Conservation (phyloP, 2,888 invertebrate genomes). For the Lampropteryx suffumata region DNA sequence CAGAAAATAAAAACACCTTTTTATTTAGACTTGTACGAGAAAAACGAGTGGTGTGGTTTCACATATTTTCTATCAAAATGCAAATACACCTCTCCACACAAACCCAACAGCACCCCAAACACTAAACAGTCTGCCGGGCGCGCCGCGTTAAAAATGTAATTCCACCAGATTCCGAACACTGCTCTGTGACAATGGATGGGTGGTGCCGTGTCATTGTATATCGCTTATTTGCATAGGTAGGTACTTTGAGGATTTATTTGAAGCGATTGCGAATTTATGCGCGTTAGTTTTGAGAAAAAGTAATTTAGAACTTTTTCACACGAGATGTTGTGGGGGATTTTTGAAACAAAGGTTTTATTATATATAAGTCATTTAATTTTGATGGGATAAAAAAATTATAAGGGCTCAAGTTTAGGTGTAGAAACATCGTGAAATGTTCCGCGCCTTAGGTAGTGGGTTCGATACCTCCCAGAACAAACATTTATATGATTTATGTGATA, state of each 20-base stretch:
- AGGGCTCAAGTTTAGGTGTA: too few relatives aligned
- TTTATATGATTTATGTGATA: too few relatives aligned
- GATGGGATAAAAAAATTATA: too few relatives aligned
- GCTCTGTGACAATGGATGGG: slow-evolving; percentile 21
- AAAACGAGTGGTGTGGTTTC: background rate
- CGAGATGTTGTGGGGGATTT: too few relatives aligned
- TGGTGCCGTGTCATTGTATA: slow-evolving; percentile 17
- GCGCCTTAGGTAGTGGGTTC: too few relatives aligned
- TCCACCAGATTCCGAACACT: slow-evolving; percentile 20
- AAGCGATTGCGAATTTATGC: slow-evolving; percentile 1
- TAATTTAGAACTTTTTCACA: background rate
- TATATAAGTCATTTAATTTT: too few relatives aligned
- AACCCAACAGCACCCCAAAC: slow-evolving; percentile 5
- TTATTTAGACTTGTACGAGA: background rate
- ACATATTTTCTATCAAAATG: slow-evolving; percentile 11
- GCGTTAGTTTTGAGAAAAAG: background rate
- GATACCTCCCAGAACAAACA: too few relatives aligned
- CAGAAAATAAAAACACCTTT: too few relatives aligned
- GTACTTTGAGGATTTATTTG: slow-evolving; percentile 11
- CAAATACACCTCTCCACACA: slow-evolving; percentile 17
- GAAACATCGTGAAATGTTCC: too few relatives aligned
- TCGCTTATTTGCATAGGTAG: slow-evolving; percentile 21
- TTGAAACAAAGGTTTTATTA: too few relatives aligned
- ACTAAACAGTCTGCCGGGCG: slow-evolving; percentile 9
- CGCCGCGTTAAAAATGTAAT: slow-evolving; percentile 35